Percentiles rank a stretch among this genome's conserved stretches.
Evolutionary conservation across 1,140 invertebrate species (phyloP).

Genomic region (Frieseomelitta varia): DNA sequence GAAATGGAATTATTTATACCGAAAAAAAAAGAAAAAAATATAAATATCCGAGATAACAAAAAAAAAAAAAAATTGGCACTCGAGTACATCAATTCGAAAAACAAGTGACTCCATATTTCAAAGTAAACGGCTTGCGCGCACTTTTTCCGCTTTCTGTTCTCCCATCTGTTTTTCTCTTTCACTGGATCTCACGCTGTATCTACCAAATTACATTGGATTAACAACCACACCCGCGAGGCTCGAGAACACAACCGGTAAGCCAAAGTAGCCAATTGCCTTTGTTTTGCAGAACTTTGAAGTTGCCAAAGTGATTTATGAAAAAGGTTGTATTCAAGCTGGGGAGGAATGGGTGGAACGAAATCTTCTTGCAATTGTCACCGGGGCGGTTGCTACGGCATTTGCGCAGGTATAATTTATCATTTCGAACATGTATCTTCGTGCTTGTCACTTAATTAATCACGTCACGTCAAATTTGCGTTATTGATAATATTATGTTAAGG

Average conservation of each 20-base stretch:
- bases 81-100: no score
- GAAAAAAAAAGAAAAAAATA: no score
- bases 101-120: no score
- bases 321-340: conserved; percentile 95
- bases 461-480: not conserved
- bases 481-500: not conserved
- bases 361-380: conserved; percentile 94
- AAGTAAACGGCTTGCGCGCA: not conserved
- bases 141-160: not conserved
- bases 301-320: conserved; percentile 94
- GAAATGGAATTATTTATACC: no score
- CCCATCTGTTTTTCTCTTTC: not conserved
- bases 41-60: no score
- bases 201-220: conserved; percentile 54
- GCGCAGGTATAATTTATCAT: conserved; percentile 88
- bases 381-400: conserved; percentile 92
- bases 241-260: conserved; percentile 61
- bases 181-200: not conserved
- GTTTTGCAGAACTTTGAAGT: conserved; percentile 87
- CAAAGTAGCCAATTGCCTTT: conserved; percentile 72
- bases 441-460: not conserved
- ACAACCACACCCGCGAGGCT: conserved; percentile 32
- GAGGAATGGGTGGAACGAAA: conserved; percentile 98
- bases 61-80: no score
- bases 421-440: not conserved